Evolutionary conservation across 1,140 invertebrate genomes (phyloP).

Genomic region (Oryzaephilus surinamensis): DNA sequence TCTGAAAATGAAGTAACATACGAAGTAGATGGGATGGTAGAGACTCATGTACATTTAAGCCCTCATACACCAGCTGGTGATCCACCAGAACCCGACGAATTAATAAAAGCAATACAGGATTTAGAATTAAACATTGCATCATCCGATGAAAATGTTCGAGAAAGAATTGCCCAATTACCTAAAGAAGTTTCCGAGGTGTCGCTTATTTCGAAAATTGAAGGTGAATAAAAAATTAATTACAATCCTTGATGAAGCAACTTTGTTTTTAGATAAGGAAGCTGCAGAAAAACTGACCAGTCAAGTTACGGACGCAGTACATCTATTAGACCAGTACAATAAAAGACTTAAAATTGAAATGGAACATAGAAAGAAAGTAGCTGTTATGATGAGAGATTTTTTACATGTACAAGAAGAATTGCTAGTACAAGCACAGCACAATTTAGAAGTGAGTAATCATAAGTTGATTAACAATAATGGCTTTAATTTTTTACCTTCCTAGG

Average conservation of each 20-base stretch:
- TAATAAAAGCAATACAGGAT: constrained; percentile 72
- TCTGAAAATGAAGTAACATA: constrained; percentile 41
- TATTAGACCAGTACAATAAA: constrained; percentile 83
- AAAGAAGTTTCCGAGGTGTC: constrained; percentile 88
- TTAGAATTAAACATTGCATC: constrained; percentile 78
- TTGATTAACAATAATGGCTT: background rate
- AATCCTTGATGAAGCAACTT: constrained; percentile 1
- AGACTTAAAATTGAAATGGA: constrained; percentile 79
- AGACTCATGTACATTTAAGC: constrained; percentile 62
- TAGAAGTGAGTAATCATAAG: constrained; percentile 54
- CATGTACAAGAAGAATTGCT: constrained; percentile 74
- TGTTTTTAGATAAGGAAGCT: constrained; percentile 54
- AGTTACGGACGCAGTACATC: constrained; percentile 75
- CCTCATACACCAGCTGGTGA: constrained; percentile 69
- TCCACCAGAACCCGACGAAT: constrained; percentile 79
- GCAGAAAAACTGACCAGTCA: constrained; percentile 60
- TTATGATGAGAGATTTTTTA: constrained; percentile 81
- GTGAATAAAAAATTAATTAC: constrained; percentile 33
- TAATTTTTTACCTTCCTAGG: constrained; percentile 46
- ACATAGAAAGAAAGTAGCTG: constrained; percentile 68
- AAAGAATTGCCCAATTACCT: constrained; percentile 86
- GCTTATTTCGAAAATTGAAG: constrained; percentile 71
- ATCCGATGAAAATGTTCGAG: constrained; percentile 81
- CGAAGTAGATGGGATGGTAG: constrained; percentile 52
- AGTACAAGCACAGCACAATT: constrained; percentile 68